A percentile compares a stretch with the other conserved stretches of the same genome.
These are phyloP conservation scores for Nyctereutes procyonoides DNA, from an alignment of 2,113 vertebrate genomes.

Conservation along the genomic window DNA sequence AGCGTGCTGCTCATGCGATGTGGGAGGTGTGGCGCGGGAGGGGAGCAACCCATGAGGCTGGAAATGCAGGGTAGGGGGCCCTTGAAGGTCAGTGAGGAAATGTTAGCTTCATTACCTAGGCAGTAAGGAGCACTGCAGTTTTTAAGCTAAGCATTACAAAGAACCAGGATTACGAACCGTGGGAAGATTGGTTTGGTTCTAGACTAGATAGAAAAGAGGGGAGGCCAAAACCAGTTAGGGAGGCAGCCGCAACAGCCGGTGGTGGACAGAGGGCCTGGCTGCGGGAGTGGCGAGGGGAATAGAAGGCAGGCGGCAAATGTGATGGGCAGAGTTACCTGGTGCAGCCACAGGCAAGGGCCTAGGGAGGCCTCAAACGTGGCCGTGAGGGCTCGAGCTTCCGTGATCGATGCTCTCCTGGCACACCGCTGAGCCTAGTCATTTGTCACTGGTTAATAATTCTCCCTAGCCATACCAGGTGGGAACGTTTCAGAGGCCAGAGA, in stretches of 20 bases:
- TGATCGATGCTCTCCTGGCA: neutral
- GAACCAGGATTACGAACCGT: neutral
- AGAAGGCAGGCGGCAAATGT: neutral
- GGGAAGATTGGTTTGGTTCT: neutral
- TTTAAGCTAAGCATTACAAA: neutral
- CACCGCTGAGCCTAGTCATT: neutral
- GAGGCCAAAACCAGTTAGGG: neutral
- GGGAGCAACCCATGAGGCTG: neutral
- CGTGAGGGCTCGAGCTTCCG: neutral
- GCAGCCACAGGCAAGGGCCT: neutral
- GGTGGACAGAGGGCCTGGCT: neutral
- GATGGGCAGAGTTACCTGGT: too few species aligned
- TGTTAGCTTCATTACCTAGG: neutral
- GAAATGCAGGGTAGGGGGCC: too few species aligned
- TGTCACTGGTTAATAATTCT: neutral
- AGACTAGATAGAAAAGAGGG: neutral
- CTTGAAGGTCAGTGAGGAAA: neutral
- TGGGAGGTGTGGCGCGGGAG: fast-evolving
- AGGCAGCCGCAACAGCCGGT: too few species aligned
- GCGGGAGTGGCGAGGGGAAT: neutral
- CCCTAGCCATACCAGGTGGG: neutral
- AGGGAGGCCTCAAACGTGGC: neutral
- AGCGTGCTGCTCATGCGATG: too few species aligned
- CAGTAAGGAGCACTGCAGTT: neutral
- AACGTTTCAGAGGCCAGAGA: neutral